A percentile compares a stretch with the other conserved stretches of the same genome.
phyloP scores from a whole-genome alignment of 2,797 vertebrate genomes.

The Antrozous pallidus region DNA sequence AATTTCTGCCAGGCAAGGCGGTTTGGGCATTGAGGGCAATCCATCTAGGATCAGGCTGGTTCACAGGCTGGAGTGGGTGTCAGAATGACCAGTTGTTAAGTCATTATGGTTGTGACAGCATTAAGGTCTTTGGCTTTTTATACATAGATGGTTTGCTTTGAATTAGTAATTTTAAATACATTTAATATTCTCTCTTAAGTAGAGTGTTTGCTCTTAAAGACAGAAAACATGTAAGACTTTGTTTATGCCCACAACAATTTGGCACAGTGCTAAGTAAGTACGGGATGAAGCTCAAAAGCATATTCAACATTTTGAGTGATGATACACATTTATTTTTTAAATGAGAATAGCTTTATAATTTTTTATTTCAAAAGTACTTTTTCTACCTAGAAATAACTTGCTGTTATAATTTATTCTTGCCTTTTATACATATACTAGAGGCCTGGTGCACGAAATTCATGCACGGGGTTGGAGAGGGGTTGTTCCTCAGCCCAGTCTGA shows the following conservation, averaged over 20 bases:
- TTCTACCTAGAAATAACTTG: not conserved
- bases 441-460: too few species aligned
- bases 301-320: not conserved
- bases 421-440: not conserved
- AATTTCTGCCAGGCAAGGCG: too few species aligned
- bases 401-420: not conserved
- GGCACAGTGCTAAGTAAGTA: not conserved
- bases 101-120: too few species aligned
- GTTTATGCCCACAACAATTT: not conserved
- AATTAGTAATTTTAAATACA: not conserved
- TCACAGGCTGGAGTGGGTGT: too few species aligned
- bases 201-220: not conserved
- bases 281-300: not conserved
- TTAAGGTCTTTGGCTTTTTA: too few species aligned
- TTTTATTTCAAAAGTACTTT: not conserved
- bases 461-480: too few species aligned
- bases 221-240: not conserved
- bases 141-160: not conserved
- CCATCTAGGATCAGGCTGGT: too few species aligned
- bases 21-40: too few species aligned
- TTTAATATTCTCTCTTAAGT: not conserved
- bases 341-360: not conserved
- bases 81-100: too few species aligned
- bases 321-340: not conserved
- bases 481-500: too few species aligned